Evolutionary conservation across 2,797 vertebrate genomes (phyloP), one percentile per base, ranked within the genome.

Genomic region (Sebastes goodei): DNA sequence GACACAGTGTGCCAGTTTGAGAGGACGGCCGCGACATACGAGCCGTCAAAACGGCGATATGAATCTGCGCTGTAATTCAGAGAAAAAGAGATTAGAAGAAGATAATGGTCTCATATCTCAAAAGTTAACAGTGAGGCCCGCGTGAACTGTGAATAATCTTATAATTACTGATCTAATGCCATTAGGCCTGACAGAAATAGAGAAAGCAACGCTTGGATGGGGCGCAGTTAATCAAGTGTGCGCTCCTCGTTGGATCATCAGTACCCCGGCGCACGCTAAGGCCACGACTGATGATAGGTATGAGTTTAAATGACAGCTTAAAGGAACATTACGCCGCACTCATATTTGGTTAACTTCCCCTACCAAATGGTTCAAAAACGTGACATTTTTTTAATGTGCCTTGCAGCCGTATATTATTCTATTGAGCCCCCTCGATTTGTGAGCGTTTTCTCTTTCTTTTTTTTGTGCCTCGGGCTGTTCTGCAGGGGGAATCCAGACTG

Each of bases 81-180:
- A 94, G 92, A 91, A 93, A 95, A 96, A 96, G 95, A 96, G 93
- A 94, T 93, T 95, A 96, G 95, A 95, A 93, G 94, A 83, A 92
- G 93, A 95, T 96, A 96, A 96, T 96, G 90, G 94, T 95, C 94
- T 96, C 94, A 95, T 96, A 94, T 95, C 92, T 95, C 95, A 96
- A 96, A 95, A 96, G 95, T 95, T 95, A 94, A 94, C 92, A 93
- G 90, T 94, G 93, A 95, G 92, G 90, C 92, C 91, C 73, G 89
- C 86, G 83, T 95, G 94, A 95, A 94, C 94, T 93, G 94, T 95
- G 94, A 96, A 95, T 96, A 95, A 94, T 96, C 94, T 95, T 91
- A 92, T 96, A 96, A 96, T 96, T 96, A 96, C 93, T 94, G 93
- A 93, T 94, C 94, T 95, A 92, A 95, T 94, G 94, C 95, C 95